Base-by-base conservation (phyloP, 2,888 invertebrate genomes). In the Plagodis pulveraria region DNA sequence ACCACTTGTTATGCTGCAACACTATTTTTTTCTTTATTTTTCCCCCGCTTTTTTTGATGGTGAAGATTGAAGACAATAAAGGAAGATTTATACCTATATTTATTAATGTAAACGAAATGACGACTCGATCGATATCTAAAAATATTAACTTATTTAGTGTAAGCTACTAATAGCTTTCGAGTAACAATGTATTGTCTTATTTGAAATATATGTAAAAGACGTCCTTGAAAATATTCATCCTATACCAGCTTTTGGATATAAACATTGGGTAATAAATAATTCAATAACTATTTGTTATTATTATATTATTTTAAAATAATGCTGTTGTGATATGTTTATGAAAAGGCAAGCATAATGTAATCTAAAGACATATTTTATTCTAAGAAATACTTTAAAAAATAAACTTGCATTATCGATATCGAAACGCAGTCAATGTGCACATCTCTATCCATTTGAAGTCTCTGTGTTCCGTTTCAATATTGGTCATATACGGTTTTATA, bases 21-120 rank as follows among this genome's bases (percentile, higher is more conserved):
- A 72, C 71, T 58, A 64, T 70, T 59, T 62, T 62, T 49, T 63
- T 63, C 60, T 62, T 62, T 66, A 52, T 60, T 66, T 71, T 63
- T 82, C 86, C 83, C 80, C 83, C 84, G 88, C 88, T 81, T 84
- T 45, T 88, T 85, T 84, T 73, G 81, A 85, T 84, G 80, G 80
- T 88, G 83, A 85, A 89, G 83, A 85, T 87, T 86, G 83, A 91
- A 91, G 91, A 92, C 91, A 92, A 92, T 92, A 92, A 88, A 89
- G 87, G 88, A 89, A 91, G 85, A 91, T 86, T 89, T 88, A 87
- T 91, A 91, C 87, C 81, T 91, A 89, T 83, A 89, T 86, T 85
- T 86, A 85, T 84, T 78, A 89, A 83, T 86, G 81, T 86, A 83
- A 61, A 88, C 86, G 83, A 88, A 80, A 78, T 80, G 81, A 83